A percentile compares a stretch with the other conserved stretches of the same genome.
Conservation (phyloP, 2,797 vertebrate species). For the Arnoldichthys spilopterus region DNA sequence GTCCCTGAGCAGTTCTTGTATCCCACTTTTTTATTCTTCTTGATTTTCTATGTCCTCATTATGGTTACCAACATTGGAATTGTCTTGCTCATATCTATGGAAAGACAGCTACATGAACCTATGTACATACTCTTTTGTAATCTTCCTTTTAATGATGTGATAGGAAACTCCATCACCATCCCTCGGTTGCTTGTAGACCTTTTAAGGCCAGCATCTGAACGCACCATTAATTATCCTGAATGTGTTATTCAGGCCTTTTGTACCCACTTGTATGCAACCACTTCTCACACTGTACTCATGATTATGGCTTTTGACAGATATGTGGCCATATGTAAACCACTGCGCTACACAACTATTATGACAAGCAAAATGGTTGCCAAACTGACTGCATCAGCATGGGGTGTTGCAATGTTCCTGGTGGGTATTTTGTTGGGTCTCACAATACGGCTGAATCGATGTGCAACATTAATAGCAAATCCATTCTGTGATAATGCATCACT, state of each 20-base stretch:
- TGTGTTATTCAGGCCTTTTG: neutral
- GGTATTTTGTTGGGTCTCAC: no score
- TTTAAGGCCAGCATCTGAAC: constrained; percentile 2
- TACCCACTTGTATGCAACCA: constrained; percentile 74
- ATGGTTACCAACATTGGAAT: constrained; percentile 5
- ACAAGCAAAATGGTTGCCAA: constrained; percentile 68
- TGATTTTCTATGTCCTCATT: constrained; percentile 50
- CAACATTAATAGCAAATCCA: constrained; percentile 53
- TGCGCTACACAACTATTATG: constrained; percentile 73
- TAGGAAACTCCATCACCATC: constrained; percentile 72
- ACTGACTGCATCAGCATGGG: constrained; percentile 49
- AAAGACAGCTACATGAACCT: constrained; percentile 57
- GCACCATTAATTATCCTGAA: neutral
- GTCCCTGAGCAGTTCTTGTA: neutral
- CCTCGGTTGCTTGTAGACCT: constrained; percentile 41
- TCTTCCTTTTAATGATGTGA: constrained; percentile 75
- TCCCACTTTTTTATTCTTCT: constrained; percentile 1
- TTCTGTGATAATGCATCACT: constrained; percentile 69
- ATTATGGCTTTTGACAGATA: constrained; percentile 84
- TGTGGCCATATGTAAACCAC: constrained; percentile 79
- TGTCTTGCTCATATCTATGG: neutral
- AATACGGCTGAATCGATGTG: constrained; percentile 50
- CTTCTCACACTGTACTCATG: constrained; percentile 77
- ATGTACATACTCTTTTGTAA: constrained; percentile 84
- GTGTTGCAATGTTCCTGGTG: neutral